Conservation (phyloP, 2,797 vertebrate species). For the Mycteria americana region DNA sequence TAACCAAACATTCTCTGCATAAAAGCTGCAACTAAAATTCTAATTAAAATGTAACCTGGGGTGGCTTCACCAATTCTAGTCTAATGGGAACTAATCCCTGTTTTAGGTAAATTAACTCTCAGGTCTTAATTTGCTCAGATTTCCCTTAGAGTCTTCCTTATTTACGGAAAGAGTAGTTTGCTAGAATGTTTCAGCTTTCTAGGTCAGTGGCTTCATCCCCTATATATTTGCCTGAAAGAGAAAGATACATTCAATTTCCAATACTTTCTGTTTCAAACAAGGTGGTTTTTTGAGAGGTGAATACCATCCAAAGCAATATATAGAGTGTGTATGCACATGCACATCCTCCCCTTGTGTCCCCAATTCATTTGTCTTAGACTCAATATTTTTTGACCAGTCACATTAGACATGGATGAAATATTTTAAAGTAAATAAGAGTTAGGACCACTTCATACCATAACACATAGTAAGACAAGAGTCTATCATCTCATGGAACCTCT, state of each 20-base stretch:
- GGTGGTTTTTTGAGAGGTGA: background rate
- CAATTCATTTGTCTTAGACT: background rate
- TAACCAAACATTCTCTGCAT: background rate
- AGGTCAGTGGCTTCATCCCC: background rate
- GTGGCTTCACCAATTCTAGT: background rate
- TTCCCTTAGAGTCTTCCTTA: background rate
- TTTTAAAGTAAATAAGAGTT: background rate
- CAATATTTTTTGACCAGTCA: background rate
- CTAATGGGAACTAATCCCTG: background rate
- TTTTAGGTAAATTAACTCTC: slow-evolving; percentile 43
- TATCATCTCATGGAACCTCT: background rate
- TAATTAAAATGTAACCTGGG: slow-evolving; percentile 43
- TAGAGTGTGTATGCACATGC: too few species aligned
- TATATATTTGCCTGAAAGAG: background rate
- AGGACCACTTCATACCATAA: background rate
- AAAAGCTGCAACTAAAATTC: background rate
- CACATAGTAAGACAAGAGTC: background rate
- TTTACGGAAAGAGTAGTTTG: background rate
- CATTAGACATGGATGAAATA: background rate
- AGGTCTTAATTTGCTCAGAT: slow-evolving; percentile 23
- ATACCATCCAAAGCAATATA: background rate
- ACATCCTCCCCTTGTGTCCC: accelerated
- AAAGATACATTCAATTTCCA: background rate
- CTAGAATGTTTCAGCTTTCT: background rate
- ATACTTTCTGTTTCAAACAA: background rate